Evolutionary conservation across 2,113 vertebrate genomes (phyloP), one percentile per base, ranked within the genome.

Genomic region (Gorsachius goisagi): DNA sequence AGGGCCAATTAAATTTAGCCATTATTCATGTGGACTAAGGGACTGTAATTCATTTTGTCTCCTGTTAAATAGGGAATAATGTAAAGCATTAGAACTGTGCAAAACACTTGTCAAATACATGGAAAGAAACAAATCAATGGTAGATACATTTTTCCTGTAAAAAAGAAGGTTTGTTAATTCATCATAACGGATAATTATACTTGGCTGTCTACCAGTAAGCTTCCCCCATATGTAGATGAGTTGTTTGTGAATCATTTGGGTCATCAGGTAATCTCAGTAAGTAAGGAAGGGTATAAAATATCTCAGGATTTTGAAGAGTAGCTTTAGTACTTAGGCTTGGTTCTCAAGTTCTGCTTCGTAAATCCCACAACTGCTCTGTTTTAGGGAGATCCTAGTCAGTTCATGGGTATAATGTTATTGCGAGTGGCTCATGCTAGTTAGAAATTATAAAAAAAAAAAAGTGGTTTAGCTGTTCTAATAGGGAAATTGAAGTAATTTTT

Each of bases 181-280:
- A 49, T 76, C 37, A 6, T 41, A 78, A 72, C 52, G 52, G 68
- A 26, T 94, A 82, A 55, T 44, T 90, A 52, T 90, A 41, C 76
- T 87, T 92, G 93, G 28, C 87, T 92, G 60, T 63, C 76, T 89
- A 59, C 68, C 89, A 89, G 0, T 84, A 75, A 91, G 44, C 73
- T 90, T 95, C 84, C 80, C 60, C 44, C 44, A 27, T 63, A 72
- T 47, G 60, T 63, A 68, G 56, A 72, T 78, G 44, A 89, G 47
- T 63, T 93, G 78, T 72, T 95, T 91, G 22, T 84, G 89, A 87
- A 85, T 95, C 60, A 67, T 92, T 88, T 86, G 24, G 53, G 78
- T 91, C 73, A 87, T 89, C 45, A 59, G 79, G 33, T 71, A 55
- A 63, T 37, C n/a, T 67, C 47, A 63, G 26, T 81, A 85, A 37